Base-by-base conservation (phyloP, 2,113 vertebrate species). In the Atherinomorus stipes region DNA sequence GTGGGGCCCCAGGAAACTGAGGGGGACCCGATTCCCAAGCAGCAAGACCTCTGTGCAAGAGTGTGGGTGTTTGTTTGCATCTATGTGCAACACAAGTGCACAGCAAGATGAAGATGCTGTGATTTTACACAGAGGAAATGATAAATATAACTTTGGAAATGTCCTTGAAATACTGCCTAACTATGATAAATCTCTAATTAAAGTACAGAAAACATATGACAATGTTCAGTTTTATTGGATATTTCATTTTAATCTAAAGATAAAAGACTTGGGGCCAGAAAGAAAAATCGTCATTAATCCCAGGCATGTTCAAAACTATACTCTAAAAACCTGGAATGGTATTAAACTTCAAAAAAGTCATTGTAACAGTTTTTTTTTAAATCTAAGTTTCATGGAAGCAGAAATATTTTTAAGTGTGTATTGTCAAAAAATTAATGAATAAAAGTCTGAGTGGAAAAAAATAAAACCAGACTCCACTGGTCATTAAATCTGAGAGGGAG, bases 11-110 rank as follows among this genome's bases (percentile, higher is more conserved):
- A 93, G 93, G 92, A 94, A 94, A 90, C 65, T 40, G 38, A 77
- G 69, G 88, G 42, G 89, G 85, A 89, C 88, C 85, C 65, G 89
- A 95, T 96, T 97, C 96, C 94, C 96, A 98, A 96, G 95, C 91
- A 12, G 85, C 85, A 59, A 66, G 58, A 68, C 53, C 79, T 69
- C 58, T 63, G 75, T 69, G 56, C 78, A 71, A 72, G 73, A 52
- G 21, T 31, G 51, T 74, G 54, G 23, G 25, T 81, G 83, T 89
- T 83, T 88, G 67, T 87, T 80, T 84, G 84, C 78, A 57, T 70
- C 72, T 67, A 82, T 75, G 64, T 60, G 77, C 38, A 68, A 77
- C 65, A 53, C 53, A 71, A 56, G 52, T 71, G 63, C 63, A 78
- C 38, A 76, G 53, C 63, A 70, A 76, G 57, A 64, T 12, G 4